Evolutionary conservation across 2,797 vertebrate genomes (phyloP).

Genomic region (Gobio occitaniae): DNA sequence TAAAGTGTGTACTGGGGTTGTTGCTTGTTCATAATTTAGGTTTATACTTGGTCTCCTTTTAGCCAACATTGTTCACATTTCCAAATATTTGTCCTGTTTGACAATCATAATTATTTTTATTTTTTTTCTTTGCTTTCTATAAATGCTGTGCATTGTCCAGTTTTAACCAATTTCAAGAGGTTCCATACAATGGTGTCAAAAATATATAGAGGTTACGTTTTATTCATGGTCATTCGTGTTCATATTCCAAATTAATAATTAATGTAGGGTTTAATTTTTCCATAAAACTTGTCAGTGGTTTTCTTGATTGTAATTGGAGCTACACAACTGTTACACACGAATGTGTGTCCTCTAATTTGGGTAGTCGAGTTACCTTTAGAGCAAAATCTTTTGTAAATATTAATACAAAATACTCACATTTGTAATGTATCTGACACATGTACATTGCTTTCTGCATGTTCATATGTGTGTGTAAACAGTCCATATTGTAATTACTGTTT

Average conservation of each 20-base stretch:
- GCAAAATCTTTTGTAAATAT: background rate
- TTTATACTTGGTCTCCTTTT: background rate
- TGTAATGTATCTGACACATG: constrained; percentile 16
- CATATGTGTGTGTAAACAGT: background rate
- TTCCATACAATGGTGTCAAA: background rate
- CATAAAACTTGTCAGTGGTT: background rate
- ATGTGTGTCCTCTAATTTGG: background rate
- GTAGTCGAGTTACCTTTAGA: background rate
- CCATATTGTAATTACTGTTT: background rate
- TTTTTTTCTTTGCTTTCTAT: background rate
- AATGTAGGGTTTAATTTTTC: background rate
- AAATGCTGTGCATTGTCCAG: background rate
- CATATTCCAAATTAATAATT: background rate
- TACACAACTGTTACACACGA: background rate
- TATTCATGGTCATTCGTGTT: background rate
- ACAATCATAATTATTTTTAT: background rate
- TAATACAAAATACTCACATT: background rate
- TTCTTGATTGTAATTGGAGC: background rate
- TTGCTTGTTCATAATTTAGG: constrained; percentile 78
- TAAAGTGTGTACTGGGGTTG: constrained; percentile 98
- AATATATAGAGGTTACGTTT: background rate
- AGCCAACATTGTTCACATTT: background rate
- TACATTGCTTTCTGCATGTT: background rate
- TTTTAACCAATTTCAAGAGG: background rate
- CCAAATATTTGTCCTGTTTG: background rate